These are phyloP conservation scores for Rissa tridactyla DNA, from an alignment of 2,113 vertebrate genomes.

Conservation along the genomic window DNA sequence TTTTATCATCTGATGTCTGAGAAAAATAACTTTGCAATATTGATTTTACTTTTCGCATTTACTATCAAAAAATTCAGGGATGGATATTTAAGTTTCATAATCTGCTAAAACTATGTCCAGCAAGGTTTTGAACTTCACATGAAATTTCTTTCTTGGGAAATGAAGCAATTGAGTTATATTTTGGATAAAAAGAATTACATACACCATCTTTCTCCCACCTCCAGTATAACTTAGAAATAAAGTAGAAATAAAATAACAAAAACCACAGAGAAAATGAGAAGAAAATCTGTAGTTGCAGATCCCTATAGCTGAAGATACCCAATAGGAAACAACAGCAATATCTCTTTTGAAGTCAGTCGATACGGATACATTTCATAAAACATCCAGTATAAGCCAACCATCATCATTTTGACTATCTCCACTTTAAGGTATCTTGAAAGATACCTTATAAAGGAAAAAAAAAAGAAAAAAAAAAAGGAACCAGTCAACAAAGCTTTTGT, in stretches of 20 bases:
- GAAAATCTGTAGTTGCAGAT: background rate
- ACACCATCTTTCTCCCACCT: fast-evolving
- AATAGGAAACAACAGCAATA: background rate
- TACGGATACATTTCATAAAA: background rate
- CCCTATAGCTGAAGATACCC: background rate
- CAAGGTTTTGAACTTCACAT: background rate
- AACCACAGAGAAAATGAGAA: background rate
- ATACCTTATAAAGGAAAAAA: background rate
- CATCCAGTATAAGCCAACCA: background rate
- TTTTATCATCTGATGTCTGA: background rate
- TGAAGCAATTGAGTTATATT: background rate
- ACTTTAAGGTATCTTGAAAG: background rate
- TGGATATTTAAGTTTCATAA: background rate
- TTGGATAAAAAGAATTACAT: background rate
- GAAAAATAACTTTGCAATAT: background rate
- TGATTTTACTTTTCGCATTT: background rate
- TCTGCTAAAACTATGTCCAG: background rate
- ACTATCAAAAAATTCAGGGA: background rate
- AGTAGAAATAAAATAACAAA: background rate
- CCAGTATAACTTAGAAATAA: background rate
- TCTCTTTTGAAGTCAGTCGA: background rate
- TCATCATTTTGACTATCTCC: background rate
- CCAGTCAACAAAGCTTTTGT: background rate
- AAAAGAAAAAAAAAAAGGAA: background rate
- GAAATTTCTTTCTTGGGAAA: background rate